Evolutionary conservation across 2,888 invertebrate genomes (phyloP).

Genomic region (Lottia gigantea): DNA sequence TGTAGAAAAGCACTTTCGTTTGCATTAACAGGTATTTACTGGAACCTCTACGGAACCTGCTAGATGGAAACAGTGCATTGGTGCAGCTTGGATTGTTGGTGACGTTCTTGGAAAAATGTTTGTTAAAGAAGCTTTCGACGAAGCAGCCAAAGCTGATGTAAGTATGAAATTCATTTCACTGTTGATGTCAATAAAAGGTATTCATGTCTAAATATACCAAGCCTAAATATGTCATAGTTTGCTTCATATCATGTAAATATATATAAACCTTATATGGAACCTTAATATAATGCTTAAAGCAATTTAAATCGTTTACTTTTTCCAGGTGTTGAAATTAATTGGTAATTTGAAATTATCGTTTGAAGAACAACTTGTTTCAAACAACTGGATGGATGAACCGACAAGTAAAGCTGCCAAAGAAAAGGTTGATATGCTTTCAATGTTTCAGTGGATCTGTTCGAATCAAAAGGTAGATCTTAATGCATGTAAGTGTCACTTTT

Average conservation of each 20-base stretch:
- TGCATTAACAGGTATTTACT: conserved; percentile 55
- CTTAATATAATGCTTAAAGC: too few relatives aligned
- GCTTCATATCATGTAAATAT: too few relatives aligned
- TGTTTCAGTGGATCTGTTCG: too few relatives aligned
- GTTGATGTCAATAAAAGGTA: too few relatives aligned
- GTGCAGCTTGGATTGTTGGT: conserved; percentile 85
- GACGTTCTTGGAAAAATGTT: conserved; percentile 94
- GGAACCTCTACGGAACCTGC: conserved; percentile 74
- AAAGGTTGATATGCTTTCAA: too few relatives aligned
- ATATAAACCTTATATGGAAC: too few relatives aligned
- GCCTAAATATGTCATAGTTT: too few relatives aligned
- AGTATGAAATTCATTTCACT: too few relatives aligned
- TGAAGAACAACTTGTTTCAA: conserved; percentile 45
- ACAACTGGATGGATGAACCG: conserved; percentile 51
- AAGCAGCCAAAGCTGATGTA: conserved; percentile 83
- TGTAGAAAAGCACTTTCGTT: too few relatives aligned
- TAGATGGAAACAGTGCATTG: conserved; percentile 91
- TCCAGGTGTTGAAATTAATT: conserved; percentile 43
- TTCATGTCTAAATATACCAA: too few relatives aligned
- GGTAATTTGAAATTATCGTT: conserved; percentile 46
- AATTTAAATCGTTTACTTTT: neutral
- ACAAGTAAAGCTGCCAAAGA: conserved; percentile 47
- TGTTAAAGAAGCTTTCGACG: conserved; percentile 87
- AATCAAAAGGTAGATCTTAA: too few relatives aligned
- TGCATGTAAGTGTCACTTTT: too few relatives aligned